Evolutionary conservation across 2,888 invertebrate genomes (phyloP).

Genomic region (Andricus quercusramuli): DNA sequence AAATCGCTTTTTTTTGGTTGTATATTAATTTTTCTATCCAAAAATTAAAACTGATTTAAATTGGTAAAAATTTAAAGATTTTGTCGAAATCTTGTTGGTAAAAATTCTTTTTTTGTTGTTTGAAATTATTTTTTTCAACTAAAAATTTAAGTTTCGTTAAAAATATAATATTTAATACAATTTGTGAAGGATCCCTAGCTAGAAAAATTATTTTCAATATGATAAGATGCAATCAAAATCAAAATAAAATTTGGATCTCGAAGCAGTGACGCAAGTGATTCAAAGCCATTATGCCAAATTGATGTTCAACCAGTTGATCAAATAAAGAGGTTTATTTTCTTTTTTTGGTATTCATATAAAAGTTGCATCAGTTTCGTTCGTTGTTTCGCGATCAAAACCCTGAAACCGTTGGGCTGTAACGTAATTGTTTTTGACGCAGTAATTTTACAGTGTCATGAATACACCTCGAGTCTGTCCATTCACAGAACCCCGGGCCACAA

Average conservation of each 20-base stretch:
- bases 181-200: too few species aligned
- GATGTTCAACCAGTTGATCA: background rate
- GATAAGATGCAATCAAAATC: background rate
- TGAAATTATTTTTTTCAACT: too few species aligned
- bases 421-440: slow-evolving; percentile 78
- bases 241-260: background rate
- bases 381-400: slow-evolving; percentile 44
- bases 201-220: background rate
- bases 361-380: slow-evolving; percentile 1
- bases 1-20: too few species aligned
- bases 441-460: slow-evolving; percentile 79
- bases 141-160: too few species aligned
- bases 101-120: too few species aligned
- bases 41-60: too few species aligned
- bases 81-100: too few species aligned
- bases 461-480: slow-evolving; percentile 68
- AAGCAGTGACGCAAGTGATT: background rate
- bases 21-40: too few species aligned
- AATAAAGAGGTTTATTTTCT: background rate
- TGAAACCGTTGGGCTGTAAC: slow-evolving; percentile 73
- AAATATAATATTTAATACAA: too few species aligned
- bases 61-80: too few species aligned
- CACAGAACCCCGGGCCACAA: slow-evolving; percentile 48
- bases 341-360: background rate
- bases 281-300: background rate